Evolutionary conservation across 2,888 invertebrate species (phyloP).

Genomic region (Agrotis clavis): DNA sequence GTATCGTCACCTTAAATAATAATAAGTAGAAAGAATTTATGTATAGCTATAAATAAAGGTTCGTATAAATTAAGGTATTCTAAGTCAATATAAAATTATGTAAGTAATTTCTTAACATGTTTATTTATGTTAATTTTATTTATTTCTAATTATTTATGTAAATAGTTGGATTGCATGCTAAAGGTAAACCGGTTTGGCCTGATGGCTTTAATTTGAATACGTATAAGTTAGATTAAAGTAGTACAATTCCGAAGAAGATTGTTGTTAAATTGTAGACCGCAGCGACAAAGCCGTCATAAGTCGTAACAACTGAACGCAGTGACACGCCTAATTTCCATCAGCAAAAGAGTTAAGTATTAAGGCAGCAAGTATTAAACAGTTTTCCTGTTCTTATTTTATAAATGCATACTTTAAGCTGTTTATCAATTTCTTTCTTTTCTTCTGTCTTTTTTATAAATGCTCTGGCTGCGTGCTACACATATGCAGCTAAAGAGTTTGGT

Average conservation of each 20-base stretch:
- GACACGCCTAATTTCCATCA: no score
- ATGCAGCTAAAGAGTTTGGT: no score
- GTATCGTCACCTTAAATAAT: slow-evolving; percentile 46
- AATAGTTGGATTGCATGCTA: slow-evolving; percentile 47
- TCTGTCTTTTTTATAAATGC: no score
- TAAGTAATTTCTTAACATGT: slow-evolving; percentile 37
- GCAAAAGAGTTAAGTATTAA: no score
- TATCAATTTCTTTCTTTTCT: no score
- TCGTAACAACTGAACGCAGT: no score
- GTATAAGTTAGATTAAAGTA: slow-evolving; percentile 19
- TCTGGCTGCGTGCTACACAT: no score
- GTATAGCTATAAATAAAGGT: neutral
- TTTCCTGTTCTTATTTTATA: no score
- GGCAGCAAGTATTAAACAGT: no score
- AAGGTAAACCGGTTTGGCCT: slow-evolving; percentile 58
- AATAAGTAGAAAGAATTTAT: slow-evolving; percentile 4
- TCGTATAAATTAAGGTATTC: slow-evolving; percentile 32
- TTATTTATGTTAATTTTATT: slow-evolving; percentile 40
- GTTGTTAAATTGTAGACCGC: neutral
- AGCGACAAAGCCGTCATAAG: neutral
- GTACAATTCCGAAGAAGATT: neutral
- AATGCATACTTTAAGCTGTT: no score
- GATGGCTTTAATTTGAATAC: slow-evolving; percentile 37
- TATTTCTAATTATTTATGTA: slow-evolving; percentile 47
- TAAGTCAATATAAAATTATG: slow-evolving; percentile 59